These are phyloP conservation scores for Vulpes lagopus DNA, from an alignment of 2,113 vertebrate species.

Conservation along the genomic window DNA sequence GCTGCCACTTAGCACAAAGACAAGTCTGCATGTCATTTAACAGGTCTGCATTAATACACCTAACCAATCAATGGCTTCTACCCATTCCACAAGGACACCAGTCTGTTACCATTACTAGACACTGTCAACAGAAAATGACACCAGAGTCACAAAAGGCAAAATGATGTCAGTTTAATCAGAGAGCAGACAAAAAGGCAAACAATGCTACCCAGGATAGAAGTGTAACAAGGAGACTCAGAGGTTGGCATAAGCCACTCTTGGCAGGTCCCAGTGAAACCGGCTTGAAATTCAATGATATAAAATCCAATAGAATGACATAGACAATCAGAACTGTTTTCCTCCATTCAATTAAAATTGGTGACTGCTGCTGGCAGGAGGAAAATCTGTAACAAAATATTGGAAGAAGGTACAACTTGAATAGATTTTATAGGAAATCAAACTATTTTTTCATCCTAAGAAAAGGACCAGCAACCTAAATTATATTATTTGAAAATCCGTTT, in stretches of 20 bases:
- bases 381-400: slow-evolving; percentile 81
- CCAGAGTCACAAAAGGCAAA: slow-evolving; percentile 88
- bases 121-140: slow-evolving; percentile 91
- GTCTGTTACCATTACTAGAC: slow-evolving; percentile 85
- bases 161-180: slow-evolving; percentile 90
- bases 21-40: slow-evolving; percentile 86
- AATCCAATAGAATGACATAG: slow-evolving; percentile 84
- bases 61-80: slow-evolving; percentile 89
- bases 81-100: slow-evolving; percentile 88
- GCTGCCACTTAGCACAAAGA: slow-evolving; percentile 89
- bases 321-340: slow-evolving; percentile 80
- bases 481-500: slow-evolving; percentile 65
- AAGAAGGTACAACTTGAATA: slow-evolving; percentile 55
- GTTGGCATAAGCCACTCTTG: slow-evolving; percentile 78
- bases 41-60: slow-evolving; percentile 88
- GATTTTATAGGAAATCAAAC: slow-evolving; percentile 80
- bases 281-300: slow-evolving; percentile 85
- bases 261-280: slow-evolving; percentile 86
- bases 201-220: slow-evolving; percentile 81
- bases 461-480: slow-evolving; percentile 58
- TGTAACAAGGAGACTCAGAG: slow-evolving; percentile 87
- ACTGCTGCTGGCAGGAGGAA: slow-evolving; percentile 81
- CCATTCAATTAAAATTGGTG: slow-evolving; percentile 87
- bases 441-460: slow-evolving; percentile 77
- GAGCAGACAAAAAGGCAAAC: slow-evolving; percentile 88